A percentile compares a stretch with the other conserved stretches of the same genome.
Evolutionary conservation across 2,888 invertebrate species (phyloP).

Genomic region (Tenthredo notha): DNA sequence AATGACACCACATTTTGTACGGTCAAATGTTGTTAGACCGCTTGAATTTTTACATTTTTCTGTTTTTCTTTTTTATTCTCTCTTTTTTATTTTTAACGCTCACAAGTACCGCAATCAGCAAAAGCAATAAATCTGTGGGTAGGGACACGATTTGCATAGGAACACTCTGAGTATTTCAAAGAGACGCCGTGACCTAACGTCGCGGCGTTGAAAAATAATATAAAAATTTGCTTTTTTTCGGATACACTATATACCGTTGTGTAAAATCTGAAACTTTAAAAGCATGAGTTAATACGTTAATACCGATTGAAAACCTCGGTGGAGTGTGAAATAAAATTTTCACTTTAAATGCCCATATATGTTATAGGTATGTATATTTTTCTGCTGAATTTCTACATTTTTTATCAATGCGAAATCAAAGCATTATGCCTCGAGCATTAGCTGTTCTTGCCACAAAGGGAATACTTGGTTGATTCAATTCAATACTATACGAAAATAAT

Average conservation of each 20-base stretch:
- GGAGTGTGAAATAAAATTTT: not conserved
- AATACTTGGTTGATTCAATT: not conserved
- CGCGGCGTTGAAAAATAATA: not conserved
- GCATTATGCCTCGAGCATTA: not conserved
- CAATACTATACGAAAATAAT: not conserved
- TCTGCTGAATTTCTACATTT: not conserved
- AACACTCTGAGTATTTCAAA: not conserved
- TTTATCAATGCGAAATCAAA: constrained; percentile 14
- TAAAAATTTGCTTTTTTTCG: not conserved
- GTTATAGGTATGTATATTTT: not conserved
- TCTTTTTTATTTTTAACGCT: not conserved
- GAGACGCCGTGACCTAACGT: not conserved
- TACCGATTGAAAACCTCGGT: not conserved
- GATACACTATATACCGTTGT: not conserved
- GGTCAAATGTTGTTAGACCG: not conserved
- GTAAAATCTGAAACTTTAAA: not conserved
- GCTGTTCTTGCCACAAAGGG: constrained; percentile 1
- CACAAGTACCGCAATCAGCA: not conserved
- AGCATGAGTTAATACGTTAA: not conserved
- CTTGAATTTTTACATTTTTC: not conserved
- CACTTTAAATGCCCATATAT: not conserved
- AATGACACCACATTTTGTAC: not conserved
- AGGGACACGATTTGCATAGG: not conserved
- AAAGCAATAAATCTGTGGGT: not conserved
- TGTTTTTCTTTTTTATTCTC: not conserved